Evolutionary conservation across 2,797 vertebrate species (phyloP), one percentile per base, ranked within the genome.

Genomic region (Halcyon badia): DNA sequence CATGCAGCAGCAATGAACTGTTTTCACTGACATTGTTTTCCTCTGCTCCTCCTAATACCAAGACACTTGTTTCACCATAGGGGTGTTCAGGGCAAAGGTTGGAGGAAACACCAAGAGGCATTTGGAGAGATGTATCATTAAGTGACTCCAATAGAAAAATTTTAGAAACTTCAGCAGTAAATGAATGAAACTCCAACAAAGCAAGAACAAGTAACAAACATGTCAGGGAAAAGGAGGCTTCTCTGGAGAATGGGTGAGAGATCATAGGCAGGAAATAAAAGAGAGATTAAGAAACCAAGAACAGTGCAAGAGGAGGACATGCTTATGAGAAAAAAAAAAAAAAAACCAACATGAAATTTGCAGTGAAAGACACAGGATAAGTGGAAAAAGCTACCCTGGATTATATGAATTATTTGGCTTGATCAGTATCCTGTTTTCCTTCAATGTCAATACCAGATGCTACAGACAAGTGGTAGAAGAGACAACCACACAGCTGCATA

Each of bases 381-480:
- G 79, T 41, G 7, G 51, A 33, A 95, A 81, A 76, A 88, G 14
- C 14, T 89, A 70, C 82, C 35, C 51, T 42, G 66, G 51, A 60
- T 84, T 84, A 95, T 90, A 95, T 4, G 2, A 91, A 88, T 76
- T 69, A 87, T 91, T 88, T 76, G 30, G 18, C 62, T 41, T 90
- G 42, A 91, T 35, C 9, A 84, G 35, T 69, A 56, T 75, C 46
- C 48, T 49, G 7, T 39, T 91, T 82, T 80, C 44, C 24, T 89
- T 84, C 64, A 57, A 28, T 4, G 9, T 39, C 78, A 84, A 33
- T 28, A 70, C 5, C 62, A 91, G 58, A 81, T 9, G 7, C 31
- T 73, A 75, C 18, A 77, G 17, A 66, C n/a, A 87, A 93, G 10
- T 25, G 28, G 31, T 49, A 39, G 19, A 82, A 57, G 31, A 71